Evolutionary conservation across 2,113 vertebrate species (phyloP), one percentile per base, ranked within the genome.

Genomic region (Pholis gunnellus): DNA sequence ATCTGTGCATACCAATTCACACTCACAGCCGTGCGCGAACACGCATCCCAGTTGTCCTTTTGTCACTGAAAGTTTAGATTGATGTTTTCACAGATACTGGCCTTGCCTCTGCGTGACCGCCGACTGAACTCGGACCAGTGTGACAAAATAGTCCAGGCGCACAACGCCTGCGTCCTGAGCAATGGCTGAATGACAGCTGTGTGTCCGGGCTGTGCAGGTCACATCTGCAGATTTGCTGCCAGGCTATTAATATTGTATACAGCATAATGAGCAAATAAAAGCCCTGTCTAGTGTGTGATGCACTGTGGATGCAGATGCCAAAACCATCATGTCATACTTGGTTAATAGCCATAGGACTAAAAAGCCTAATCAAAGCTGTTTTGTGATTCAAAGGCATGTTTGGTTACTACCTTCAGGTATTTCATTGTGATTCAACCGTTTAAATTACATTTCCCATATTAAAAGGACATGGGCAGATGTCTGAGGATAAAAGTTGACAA

Each of bases 21-120:
- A 73, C 40, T 36, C 84, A 59, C 73, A 44, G 5, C 6, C 27
- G 1, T 0, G 25, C 61, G 20, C 5, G 0, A 2, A 74, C 71
- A 63, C 82, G 59, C 56, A 29, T 83, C 84, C 72, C 81, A 74
- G 48, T 83, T 52, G 87, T 87, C 86, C 87, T 60, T 83, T 80
- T 46, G 82, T 88, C 85, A 65, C 66, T 64, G 72, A 75, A 66
- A 75, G 56, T 60, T 64, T 40, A 22, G 4, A 90, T 84, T 89
- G 88, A 84, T 90, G 78, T 89, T 80, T 88, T 72, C 34, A 71
- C 67, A 25, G 72, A 83, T 57, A 27, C 36, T 46, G 83, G 56
- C 60, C 65, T 86, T 11, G 52, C 78, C 76, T 85, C 42, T 50
- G 81, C 27, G 8, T 87, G 85, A 91, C 90, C 83, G 73, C 78